phyloP scores from a whole-genome alignment of 1,140 invertebrate genomes.

The Yoshiicerus persimilis region DNA sequence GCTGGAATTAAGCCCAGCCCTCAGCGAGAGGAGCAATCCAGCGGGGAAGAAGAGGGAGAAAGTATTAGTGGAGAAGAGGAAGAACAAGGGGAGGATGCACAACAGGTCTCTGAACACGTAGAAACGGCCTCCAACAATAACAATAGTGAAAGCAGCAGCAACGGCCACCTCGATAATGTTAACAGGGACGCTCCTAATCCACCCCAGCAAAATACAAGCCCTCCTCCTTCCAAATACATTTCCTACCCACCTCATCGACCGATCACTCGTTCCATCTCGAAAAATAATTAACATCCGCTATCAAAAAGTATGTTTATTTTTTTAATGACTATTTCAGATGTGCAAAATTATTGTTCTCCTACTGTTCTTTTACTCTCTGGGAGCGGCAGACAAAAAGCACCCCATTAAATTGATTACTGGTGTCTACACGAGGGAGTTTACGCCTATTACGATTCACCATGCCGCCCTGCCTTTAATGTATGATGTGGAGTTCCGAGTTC shows the following conservation, averaged over 20 bases:
- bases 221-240: background rate
- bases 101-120: no score
- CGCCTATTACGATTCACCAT: background rate
- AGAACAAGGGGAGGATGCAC: no score
- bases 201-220: no score
- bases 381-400: background rate
- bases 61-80: background rate
- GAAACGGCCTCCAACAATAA: no score
- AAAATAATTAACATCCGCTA: background rate
- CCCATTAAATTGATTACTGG: background rate
- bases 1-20: background rate
- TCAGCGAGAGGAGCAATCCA: background rate
- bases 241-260: background rate
- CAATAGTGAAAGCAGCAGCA: no score
- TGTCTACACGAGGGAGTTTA: background rate
- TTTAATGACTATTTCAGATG: background rate
- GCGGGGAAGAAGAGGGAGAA: no score
- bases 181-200: no score
- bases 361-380: background rate
- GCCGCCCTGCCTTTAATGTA: background rate
- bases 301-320: background rate
- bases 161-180: no score
- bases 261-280: background rate
- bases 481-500: background rate
- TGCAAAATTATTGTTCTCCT: background rate